Percentiles rank a stretch among this genome's conserved stretches.
Conservation (phyloP, 2,797 vertebrate species). For the Morus bassanus region DNA sequence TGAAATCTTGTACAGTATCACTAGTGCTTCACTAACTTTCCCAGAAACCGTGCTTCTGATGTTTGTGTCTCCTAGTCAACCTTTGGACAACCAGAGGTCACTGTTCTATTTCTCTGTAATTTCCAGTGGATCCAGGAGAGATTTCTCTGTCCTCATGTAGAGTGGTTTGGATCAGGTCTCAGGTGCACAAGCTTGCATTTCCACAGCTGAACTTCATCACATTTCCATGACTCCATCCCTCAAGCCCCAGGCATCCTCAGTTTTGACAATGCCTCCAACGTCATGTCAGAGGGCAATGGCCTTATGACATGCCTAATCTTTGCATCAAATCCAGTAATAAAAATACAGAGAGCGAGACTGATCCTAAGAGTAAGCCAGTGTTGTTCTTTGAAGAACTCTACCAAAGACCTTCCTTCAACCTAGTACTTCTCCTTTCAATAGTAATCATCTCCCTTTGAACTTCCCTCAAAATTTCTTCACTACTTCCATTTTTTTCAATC, state of each 20-base stretch:
- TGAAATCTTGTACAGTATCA: not conserved
- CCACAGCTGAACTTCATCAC: not conserved
- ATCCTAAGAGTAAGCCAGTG: not conserved
- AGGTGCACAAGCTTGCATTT: not conserved
- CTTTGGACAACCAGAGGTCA: not conserved
- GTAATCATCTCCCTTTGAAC: not conserved
- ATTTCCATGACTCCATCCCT: not conserved
- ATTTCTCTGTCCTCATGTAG: not conserved
- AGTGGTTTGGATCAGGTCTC: not conserved
- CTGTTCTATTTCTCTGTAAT: not conserved
- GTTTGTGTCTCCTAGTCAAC: not conserved
- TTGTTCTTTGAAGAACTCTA: not conserved
- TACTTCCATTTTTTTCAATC: not conserved
- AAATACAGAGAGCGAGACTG: not conserved
- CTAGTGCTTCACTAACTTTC: not conserved
- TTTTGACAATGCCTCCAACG: not conserved
- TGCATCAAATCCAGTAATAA: not conserved
- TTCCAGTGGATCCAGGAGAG: not conserved
- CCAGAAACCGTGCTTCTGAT: not conserved
- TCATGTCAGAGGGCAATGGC: not conserved
- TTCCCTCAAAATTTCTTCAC: not conserved
- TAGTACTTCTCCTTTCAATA: not conserved
- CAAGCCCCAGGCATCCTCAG: not conserved
- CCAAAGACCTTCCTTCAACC: not conserved
- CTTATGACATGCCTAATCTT: not conserved